Evolutionary conservation across 2,797 vertebrate genomes (phyloP).

Genomic region (Nyctalus aviator): DNA sequence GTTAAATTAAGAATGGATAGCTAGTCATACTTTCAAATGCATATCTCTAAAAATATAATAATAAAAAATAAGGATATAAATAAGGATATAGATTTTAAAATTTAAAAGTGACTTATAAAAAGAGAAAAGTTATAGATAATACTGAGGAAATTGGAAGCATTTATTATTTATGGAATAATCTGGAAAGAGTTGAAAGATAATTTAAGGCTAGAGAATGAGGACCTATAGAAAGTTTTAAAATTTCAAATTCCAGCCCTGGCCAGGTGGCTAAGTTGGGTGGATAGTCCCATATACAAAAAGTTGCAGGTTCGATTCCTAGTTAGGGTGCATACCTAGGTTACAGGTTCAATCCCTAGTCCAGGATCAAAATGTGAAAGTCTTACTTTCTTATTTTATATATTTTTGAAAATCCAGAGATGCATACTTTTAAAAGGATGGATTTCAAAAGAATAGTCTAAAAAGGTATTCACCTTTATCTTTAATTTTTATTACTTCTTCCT

Average conservation of each 20-base stretch:
- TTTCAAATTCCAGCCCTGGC: background rate
- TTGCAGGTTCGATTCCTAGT: background rate
- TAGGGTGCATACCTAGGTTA: background rate
- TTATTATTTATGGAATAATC: background rate
- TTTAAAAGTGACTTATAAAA: constrained; percentile 33
- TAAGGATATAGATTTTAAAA: background rate
- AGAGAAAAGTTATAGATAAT: background rate
- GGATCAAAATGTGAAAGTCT: background rate
- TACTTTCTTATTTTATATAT: constrained; percentile 33
- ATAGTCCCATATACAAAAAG: background rate
- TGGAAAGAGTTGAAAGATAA: background rate
- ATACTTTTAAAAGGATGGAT: constrained; percentile 32
- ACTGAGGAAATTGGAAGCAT: background rate
- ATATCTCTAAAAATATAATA: background rate
- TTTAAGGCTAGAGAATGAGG: background rate
- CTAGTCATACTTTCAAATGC: background rate
- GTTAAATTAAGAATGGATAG: background rate
- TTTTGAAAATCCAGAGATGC: constrained; percentile 35
- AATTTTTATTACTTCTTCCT: constrained; percentile 35
- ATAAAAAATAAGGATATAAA: constrained; percentile 6
- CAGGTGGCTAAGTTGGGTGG: background rate
- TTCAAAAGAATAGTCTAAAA: constrained; percentile 43
- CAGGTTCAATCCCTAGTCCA: background rate
- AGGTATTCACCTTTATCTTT: background rate
- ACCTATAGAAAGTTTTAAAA: background rate